Conservation (phyloP, 64 coral and sea anemone genomes). For the Stichodactyla helianthus region DNA sequence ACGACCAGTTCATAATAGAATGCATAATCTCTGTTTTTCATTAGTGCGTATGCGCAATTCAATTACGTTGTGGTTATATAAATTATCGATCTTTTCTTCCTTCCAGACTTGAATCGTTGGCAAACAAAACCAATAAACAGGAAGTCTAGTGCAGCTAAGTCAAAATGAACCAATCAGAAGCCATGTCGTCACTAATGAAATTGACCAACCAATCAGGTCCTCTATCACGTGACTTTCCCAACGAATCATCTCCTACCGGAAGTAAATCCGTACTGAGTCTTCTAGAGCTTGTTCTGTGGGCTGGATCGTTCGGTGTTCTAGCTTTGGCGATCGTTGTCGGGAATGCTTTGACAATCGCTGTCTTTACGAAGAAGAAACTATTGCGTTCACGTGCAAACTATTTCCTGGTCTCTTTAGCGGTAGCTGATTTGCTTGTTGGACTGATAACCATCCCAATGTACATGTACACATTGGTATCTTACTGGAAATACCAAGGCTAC, state of each 20-base stretch:
- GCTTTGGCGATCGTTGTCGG: slow-evolving; percentile 59
- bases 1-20: no score
- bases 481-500: slow-evolving; percentile 50
- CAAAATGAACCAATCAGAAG: neutral
- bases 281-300: slow-evolving; percentile 47
- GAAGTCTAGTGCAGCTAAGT: neutral
- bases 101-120: neutral
- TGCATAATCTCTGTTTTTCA: no score
- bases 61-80: neutral
- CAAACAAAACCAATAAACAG: neutral
- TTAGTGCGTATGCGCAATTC: neutral
- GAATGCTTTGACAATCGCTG: slow-evolving; percentile 68
- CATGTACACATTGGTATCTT: slow-evolving; percentile 57
- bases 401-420: slow-evolving; percentile 60
- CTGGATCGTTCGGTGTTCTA: slow-evolving; percentile 33
- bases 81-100: neutral
- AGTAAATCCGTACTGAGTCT: neutral
- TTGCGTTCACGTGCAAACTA: slow-evolving; percentile 70
- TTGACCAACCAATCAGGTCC: neutral
- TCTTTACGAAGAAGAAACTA: slow-evolving; percentile 61
- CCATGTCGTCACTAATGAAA: neutral
- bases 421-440: slow-evolving; percentile 72
- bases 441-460: slow-evolving; percentile 62
- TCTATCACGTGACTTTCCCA: neutral
- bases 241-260: neutral